phyloP scores from a whole-genome alignment of 2,113 vertebrate genomes.

The Arothron firmamentum region DNA sequence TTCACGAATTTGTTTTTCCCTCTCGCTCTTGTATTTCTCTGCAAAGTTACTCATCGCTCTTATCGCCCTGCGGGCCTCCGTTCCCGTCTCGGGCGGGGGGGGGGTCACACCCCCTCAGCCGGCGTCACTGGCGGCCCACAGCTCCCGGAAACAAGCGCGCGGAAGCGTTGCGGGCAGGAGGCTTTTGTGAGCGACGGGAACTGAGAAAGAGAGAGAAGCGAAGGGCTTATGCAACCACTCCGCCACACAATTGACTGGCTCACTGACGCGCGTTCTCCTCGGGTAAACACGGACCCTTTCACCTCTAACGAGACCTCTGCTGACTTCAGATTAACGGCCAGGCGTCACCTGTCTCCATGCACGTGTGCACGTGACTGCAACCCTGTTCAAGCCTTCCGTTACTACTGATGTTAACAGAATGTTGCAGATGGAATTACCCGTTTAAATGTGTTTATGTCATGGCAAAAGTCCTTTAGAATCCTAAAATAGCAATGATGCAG shows the following conservation, averaged over 20 bases:
- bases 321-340: slow-evolving; percentile 34
- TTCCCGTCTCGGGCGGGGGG: slow-evolving; percentile 35
- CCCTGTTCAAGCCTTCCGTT: background rate
- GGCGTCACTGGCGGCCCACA: slow-evolving; percentile 43
- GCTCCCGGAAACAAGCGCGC: slow-evolving; percentile 43
- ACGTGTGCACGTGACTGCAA: too few species aligned
- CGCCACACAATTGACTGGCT: slow-evolving; percentile 50
- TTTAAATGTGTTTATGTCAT: too few species aligned
- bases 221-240: slow-evolving; percentile 59
- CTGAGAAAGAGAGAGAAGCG: slow-evolving; percentile 44
- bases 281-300: slow-evolving; percentile 47
- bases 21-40: slow-evolving; percentile 52
- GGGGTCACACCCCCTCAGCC: slow-evolving; percentile 56
- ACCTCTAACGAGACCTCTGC: slow-evolving; percentile 38
- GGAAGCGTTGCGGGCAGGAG: slow-evolving; percentile 56
- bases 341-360: too few species aligned
- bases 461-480: too few species aligned
- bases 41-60: slow-evolving; percentile 27
- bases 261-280: slow-evolving; percentile 43
- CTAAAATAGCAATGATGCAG: too few species aligned
- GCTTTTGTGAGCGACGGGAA: slow-evolving; percentile 51
- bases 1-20: slow-evolving; percentile 41
- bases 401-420: too few species aligned
- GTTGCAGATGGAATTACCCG: too few species aligned
- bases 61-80: slow-evolving; percentile 22